These are phyloP conservation scores for Sceloporus tristichus DNA, from an alignment of 2,113 vertebrate species.

Conservation along the genomic window DNA sequence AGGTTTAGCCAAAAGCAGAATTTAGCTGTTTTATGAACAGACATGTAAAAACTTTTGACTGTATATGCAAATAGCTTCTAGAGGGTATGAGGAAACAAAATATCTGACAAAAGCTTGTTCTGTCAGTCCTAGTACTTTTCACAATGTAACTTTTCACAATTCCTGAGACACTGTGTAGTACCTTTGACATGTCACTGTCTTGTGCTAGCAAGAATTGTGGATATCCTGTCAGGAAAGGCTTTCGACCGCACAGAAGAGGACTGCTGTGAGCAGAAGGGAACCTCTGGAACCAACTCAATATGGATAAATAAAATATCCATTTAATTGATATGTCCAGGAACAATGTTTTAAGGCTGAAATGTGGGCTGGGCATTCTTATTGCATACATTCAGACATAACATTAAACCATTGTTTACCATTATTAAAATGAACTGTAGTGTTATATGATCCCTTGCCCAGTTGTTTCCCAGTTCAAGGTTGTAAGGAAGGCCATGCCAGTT, in stretches of 20 bases:
- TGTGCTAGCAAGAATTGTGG: too few species aligned
- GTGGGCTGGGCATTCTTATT: too few species aligned
- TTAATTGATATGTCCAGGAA: too few species aligned
- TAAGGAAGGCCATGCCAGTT: too few species aligned
- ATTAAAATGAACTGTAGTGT: not conserved
- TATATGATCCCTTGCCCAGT: too few species aligned
- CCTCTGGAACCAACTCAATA: not conserved
- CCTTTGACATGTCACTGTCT: too few species aligned
- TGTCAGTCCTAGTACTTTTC: not conserved
- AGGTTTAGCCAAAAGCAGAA: not conserved
- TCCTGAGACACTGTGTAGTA: too few species aligned
- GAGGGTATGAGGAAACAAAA: not conserved
- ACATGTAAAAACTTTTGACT: constrained; percentile 13
- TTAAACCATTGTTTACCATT: not conserved
- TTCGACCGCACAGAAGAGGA: not conserved
- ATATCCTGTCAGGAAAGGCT: too few species aligned
- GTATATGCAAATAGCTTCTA: not conserved
- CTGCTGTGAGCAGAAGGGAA: too few species aligned
- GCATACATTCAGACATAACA: not conserved
- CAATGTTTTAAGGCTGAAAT: too few species aligned
- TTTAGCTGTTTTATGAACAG: not conserved
- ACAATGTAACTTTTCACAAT: too few species aligned
- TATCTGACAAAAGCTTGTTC: not conserved
- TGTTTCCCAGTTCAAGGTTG: too few species aligned
- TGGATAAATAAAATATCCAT: not conserved